Percentiles rank a stretch among this genome's conserved stretches.
phyloP scores from a whole-genome alignment of 2,888 invertebrate species.

The Tetragonula carbonaria region DNA sequence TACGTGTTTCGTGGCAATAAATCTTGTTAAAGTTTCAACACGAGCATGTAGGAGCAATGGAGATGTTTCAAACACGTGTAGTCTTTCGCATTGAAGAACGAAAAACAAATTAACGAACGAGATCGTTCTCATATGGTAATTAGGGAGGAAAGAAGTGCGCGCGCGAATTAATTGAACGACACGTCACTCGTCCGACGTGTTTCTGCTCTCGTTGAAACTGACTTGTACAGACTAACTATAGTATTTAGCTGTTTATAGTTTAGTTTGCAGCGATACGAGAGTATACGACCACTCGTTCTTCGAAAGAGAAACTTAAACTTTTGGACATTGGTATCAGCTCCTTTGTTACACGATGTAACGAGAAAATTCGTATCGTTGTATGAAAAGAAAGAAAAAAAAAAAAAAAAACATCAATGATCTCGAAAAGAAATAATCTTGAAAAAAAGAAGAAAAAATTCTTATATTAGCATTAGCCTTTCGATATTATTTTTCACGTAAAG shows the following conservation, averaged over 20 bases:
- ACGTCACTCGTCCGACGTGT: background rate
- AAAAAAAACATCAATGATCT: too few relatives aligned
- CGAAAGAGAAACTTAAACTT: too few relatives aligned
- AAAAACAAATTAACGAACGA: slow-evolving; percentile 5
- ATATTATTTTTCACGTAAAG: too few relatives aligned
- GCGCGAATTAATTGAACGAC: slow-evolving; percentile 17
- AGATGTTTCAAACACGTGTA: background rate
- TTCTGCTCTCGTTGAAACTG: slow-evolving; percentile 28
- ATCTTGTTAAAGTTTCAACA: background rate
- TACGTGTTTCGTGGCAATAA: too few relatives aligned
- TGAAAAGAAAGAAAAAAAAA: too few relatives aligned
- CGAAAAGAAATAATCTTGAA: too few relatives aligned
- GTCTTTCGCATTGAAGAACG: background rate
- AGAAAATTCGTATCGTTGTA: too few relatives aligned
- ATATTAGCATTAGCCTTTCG: too few relatives aligned
- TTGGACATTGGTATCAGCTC: too few relatives aligned
- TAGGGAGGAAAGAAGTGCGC: slow-evolving; percentile 42
- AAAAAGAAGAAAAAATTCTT: too few relatives aligned
- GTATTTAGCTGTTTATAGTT: background rate
- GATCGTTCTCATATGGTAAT: slow-evolving; percentile 58
- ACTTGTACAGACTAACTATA: slow-evolving; percentile 76
- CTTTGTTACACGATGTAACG: too few relatives aligned
- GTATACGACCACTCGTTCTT: slow-evolving; percentile 15
- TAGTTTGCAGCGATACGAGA: too few relatives aligned
- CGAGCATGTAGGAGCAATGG: background rate